Evolutionary conservation across 2,888 invertebrate genomes (phyloP), one percentile per base, ranked within the genome.

Genomic region (Agrochola litura): DNA sequence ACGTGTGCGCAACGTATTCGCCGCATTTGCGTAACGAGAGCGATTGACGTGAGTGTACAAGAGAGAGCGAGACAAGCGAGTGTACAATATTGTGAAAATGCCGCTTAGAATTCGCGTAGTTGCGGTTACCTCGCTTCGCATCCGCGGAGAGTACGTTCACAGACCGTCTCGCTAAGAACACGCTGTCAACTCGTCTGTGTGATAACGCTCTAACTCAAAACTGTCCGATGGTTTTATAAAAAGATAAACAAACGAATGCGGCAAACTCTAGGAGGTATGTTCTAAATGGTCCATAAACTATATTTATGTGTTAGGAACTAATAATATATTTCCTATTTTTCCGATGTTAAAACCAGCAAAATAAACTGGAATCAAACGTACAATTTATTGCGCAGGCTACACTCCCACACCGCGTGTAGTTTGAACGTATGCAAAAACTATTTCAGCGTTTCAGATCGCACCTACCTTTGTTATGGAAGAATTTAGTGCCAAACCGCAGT

Each of bases 361-460:
- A 68, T 66, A 77, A 68, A 82, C 63, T 64, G n/a, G 77, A 81
- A 87, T 87, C 81, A 85, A 86, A 88, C 81, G 86, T 86, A 87
- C 82, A 90, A 92, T 91, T 92, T 91, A 92, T 91, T 82, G 88
- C 86, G 80, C 83, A 67, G 83, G 82, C 87, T 76, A 83, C 83
- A 82, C 82, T 67, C 80, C 86, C 83, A 83, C 88, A 86, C 85
- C 87, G 79, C 88, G 85, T 81, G 82, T 76, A 83, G 77, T 65
- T 77, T 77, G 70, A 82, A 83, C 76, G 78, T 80, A 73, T 74
- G 81, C 73, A 86, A 86, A 87, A 87, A 86, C 88, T 82, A 83
- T 77, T 82, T 72, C 77, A 83, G 79, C 76, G 30, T 77, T 77
- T 82, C 67, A 63, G 77, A 72, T 79, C 76, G 75, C 78, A 81